phyloP scores from a whole-genome alignment of 1,140 invertebrate species.

The Phocides pigmalion region DNA sequence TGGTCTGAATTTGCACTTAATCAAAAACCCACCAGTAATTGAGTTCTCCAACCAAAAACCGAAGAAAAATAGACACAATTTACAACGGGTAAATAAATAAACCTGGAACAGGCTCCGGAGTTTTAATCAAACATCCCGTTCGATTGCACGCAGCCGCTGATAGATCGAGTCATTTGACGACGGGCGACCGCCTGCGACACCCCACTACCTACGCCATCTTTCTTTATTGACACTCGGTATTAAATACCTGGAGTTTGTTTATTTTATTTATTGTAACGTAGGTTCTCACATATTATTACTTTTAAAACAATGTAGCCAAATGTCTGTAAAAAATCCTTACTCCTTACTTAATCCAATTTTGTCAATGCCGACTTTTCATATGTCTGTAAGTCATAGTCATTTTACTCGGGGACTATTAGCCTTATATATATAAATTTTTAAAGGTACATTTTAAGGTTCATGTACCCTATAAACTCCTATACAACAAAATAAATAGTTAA shows the following conservation, averaged over 20 bases:
- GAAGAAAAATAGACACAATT: constrained; percentile 35
- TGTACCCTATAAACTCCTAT: too few species aligned
- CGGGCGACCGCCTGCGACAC: constrained; percentile 40
- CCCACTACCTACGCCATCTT: constrained; percentile 41
- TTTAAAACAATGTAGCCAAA: too few species aligned
- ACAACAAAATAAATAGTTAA: too few species aligned
- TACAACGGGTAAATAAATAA: constrained; percentile 45
- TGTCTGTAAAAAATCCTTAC: too few species aligned
- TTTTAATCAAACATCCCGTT: constrained; percentile 67
- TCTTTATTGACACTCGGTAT: constrained; percentile 58
- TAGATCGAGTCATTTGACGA: constrained; percentile 62
- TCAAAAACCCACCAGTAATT: constrained; percentile 3
- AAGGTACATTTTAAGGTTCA: too few species aligned
- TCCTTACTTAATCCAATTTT: too few species aligned
- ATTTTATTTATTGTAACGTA: too few species aligned
- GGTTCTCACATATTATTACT: too few species aligned
- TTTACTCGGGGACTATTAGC: too few species aligned
- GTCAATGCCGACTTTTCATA: too few species aligned
- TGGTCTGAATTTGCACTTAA: not conserved
- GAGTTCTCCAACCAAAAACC: not conserved
- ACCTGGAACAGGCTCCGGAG: constrained; percentile 37
- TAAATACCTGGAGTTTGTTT: constrained; percentile 1
- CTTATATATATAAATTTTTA: too few species aligned
- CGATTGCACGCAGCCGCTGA: constrained; percentile 53
- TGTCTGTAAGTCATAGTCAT: too few species aligned